Percentiles rank a stretch among this genome's conserved stretches.
These are phyloP conservation scores for Diadumene lineata DNA, from an alignment of 92 coral and sea anemone genomes.

Conservation along the genomic window DNA sequence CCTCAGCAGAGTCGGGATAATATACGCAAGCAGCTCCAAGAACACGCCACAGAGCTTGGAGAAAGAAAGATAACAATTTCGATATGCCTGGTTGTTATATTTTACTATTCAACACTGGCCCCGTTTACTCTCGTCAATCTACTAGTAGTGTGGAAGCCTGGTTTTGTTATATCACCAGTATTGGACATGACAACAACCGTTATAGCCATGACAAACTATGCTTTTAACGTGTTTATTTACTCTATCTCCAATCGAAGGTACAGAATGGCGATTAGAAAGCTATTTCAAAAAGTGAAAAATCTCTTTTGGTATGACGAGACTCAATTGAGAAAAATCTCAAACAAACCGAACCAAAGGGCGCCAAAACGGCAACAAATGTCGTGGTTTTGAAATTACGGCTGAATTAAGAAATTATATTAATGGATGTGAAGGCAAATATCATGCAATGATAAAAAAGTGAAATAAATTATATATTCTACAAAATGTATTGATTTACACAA, in stretches of 20 bases:
- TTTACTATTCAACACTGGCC: slow-evolving; percentile 37
- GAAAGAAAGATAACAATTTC: slow-evolving; percentile 43
- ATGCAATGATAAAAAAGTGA: too few species aligned
- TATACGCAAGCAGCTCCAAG: slow-evolving; percentile 1
- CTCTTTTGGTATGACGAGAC: slow-evolving; percentile 1
- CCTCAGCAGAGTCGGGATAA: neutral
- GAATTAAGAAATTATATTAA: too few species aligned
- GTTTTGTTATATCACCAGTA: slow-evolving; percentile 19
- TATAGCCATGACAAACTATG: slow-evolving; percentile 36
- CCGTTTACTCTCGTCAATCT: slow-evolving; percentile 39
- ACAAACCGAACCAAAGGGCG: neutral
- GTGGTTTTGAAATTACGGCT: neutral
- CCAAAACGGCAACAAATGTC: neutral
- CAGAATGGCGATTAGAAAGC: slow-evolving; percentile 23
- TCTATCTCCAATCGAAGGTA: slow-evolving; percentile 33
- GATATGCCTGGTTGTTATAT: slow-evolving; percentile 33
- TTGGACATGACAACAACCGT: slow-evolving; percentile 30
- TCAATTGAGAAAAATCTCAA: neutral
- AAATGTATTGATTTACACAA: too few species aligned
- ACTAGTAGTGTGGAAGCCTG: slow-evolving; percentile 34
- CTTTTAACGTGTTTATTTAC: slow-evolving; percentile 43
- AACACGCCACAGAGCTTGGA: slow-evolving; percentile 5
- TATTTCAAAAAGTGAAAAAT: slow-evolving; percentile 12
- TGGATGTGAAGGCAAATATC: too few species aligned
- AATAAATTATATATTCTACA: too few species aligned